Base-by-base conservation (phyloP, 2,113 vertebrate species). In the Platysternon megacephalum region DNA sequence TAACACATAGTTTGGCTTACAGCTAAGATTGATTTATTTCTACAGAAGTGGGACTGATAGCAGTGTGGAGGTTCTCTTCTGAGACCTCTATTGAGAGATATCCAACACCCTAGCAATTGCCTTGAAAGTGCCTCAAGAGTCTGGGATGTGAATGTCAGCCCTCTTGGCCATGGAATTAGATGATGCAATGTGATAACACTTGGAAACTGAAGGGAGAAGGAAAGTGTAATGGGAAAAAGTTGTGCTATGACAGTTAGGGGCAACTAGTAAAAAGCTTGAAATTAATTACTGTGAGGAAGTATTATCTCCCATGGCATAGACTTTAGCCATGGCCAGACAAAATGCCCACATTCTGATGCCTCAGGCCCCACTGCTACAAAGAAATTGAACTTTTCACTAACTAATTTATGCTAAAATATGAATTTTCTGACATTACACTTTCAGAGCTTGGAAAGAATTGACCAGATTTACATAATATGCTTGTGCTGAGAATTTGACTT, bases 331-430 rank as follows among this genome's bases (percentile, higher is more conserved):
- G 87, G 88, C 94, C 90, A 86, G 80, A 96, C 56, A 90, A 97
- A 95, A 95, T 94, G 83, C 76, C 93, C 55, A 95, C 94, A 97
- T 91, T 97, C 53, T 0, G 97, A 92, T 93, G 94, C 97, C 96
- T 96, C 95, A 91, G 97, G 96, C 90, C 90, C 22, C 92, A 94
- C 52, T 93, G 86, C 91, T 96, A 94, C 96, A 98, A 98, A 98
- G 94, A 98, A 97, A 98, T 79, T 98, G 98, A 98, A 98, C 97
- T 98, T 98, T 98, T 97, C 94, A 98, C 96, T 95, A 97, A 98
- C 96, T 98, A 98, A 98, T 98, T 88, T 98, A 98, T 98, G 98
- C 97, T 98, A 98, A 98, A 98, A 98, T 98, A 98, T 98, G 98
- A 97, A 98, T 97, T 98, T 98, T 98, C 94, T 98, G 98, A 98